Evolutionary conservation across 2,113 vertebrate species (phyloP).

Genomic region (Vidua chalybeata): DNA sequence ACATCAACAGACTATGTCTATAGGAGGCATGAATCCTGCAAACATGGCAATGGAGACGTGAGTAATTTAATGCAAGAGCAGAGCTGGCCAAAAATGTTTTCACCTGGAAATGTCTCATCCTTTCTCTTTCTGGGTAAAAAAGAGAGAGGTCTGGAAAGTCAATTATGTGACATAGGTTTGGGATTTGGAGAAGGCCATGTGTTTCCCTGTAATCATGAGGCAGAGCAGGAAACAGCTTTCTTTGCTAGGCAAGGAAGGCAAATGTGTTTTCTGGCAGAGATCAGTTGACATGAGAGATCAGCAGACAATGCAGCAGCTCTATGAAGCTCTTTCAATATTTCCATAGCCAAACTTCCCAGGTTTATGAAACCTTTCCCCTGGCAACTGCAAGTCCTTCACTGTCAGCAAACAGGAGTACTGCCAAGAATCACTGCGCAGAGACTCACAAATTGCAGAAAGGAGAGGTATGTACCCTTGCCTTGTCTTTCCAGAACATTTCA

Average conservation of each 20-base stretch:
- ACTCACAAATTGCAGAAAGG: background rate
- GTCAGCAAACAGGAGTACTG: background rate
- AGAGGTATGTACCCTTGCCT: background rate
- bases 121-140: background rate
- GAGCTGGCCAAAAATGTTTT: background rate
- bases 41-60: background rate
- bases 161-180: fast-evolving
- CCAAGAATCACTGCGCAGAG: background rate
- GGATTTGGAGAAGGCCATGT: background rate
- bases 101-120: background rate
- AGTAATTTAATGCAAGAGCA: fast-evolving
- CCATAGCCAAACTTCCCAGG: background rate
- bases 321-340: background rate
- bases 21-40: background rate
- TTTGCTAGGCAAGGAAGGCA: background rate
- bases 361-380: background rate
- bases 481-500: background rate
- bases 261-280: background rate
- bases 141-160: background rate
- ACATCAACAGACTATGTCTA: background rate
- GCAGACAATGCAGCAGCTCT: background rate
- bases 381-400: background rate
- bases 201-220: background rate
- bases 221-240: background rate
- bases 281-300: background rate